Conservation (phyloP, 2,888 invertebrate species). For the Microchrysa polita region DNA sequence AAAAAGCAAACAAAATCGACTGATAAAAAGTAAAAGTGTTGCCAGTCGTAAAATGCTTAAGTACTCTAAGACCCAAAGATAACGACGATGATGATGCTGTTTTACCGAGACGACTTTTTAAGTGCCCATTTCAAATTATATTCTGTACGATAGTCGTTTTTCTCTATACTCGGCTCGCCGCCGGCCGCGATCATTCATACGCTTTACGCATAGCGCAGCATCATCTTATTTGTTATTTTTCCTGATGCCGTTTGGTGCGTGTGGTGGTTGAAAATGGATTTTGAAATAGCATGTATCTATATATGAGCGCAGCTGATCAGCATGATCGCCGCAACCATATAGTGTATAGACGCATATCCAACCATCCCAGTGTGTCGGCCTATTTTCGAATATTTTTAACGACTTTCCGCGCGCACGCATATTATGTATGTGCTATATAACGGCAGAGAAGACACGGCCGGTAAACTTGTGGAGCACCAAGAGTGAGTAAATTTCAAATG, state of each 20-base stretch:
- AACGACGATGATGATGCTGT: slow-evolving; percentile 35
- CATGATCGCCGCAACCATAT: not conserved
- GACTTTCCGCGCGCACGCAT: slow-evolving; percentile 24
- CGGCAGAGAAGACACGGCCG: no score
- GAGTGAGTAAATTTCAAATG: not conserved
- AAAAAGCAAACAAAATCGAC: slow-evolving; percentile 7
- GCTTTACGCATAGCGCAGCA: not conserved
- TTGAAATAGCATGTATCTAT: slow-evolving; percentile 25
- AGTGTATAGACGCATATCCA: no score
- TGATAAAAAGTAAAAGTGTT: slow-evolving; percentile 41
- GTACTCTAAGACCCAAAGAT: slow-evolving; percentile 31
- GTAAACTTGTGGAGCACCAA: not conserved
- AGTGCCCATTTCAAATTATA: slow-evolving; percentile 27
- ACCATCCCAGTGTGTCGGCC: slow-evolving; percentile 7
- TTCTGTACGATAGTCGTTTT: slow-evolving; percentile 33
- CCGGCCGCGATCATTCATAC: slow-evolving; percentile 1
- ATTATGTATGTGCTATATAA: no score
- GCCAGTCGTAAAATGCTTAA: slow-evolving; percentile 34
- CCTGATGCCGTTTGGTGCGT: no score
- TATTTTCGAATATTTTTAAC: slow-evolving; percentile 33
- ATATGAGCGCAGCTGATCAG: not conserved
- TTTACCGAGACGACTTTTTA: slow-evolving; percentile 38
- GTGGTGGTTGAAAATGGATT: slow-evolving; percentile 4
- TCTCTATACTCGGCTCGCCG: not conserved
- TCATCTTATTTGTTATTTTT: not conserved